A percentile compares a stretch with the other conserved stretches of the same genome.
Conservation (phyloP, 1,140 invertebrate species). For the Euura saliciscinereae region DNA sequence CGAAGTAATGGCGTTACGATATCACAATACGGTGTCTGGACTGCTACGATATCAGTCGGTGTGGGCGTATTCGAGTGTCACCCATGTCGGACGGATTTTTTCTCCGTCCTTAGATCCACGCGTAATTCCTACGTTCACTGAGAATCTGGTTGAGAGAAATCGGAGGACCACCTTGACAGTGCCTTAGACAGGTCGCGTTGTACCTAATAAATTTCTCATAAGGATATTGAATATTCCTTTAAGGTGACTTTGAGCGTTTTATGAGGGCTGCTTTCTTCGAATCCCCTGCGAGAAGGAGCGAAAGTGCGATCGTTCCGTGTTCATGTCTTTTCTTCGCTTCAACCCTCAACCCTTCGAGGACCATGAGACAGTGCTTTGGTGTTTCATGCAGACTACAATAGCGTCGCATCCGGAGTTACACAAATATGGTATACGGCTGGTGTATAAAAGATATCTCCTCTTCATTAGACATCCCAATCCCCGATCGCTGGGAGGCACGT, state of each 20-base stretch:
- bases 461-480: slow-evolving; percentile 33
- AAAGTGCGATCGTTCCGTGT: background rate
- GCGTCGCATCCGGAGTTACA: background rate
- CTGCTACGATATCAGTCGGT: background rate
- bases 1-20: slow-evolving; percentile 5
- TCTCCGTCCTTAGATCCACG: no score
- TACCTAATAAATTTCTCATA: no score
- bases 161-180: no score
- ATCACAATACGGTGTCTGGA: background rate
- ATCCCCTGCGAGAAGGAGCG: background rate
- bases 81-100: no score
- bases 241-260: no score
- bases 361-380: no score
- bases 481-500: slow-evolving; percentile 33
- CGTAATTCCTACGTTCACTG: no score
- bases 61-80: no score
- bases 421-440: background rate
- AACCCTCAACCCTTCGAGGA: background rate
- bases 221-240: no score
- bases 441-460: slow-evolving; percentile 27
- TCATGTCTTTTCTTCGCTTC: background rate
- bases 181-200: no score
- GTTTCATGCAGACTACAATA: background rate
- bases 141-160: no score
- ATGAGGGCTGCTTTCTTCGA: background rate